Evolutionary conservation across 2,797 vertebrate species (phyloP), one percentile per base, ranked within the genome.

Genomic region (Ptychadena robeensis): DNA sequence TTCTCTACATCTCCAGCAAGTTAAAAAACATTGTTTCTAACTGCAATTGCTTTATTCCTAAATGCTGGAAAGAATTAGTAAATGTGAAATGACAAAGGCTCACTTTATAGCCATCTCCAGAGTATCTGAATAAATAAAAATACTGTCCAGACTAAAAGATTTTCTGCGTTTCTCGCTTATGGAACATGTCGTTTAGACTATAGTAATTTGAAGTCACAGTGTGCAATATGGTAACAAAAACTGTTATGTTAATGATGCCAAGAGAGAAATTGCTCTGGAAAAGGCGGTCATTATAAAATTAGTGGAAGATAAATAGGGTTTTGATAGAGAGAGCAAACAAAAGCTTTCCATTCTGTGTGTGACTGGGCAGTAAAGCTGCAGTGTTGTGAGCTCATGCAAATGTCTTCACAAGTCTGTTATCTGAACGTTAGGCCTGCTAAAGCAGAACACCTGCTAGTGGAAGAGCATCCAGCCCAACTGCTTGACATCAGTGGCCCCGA

Each of bases 381-480:
- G 75, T 70, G 30, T 72, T 73, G 67, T 59, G 77, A 65, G 35
- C 69, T 59, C 61, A 31, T 4, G 31, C 57, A 28, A 9, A 30
- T 2, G 22, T 68, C 63, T 73, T 35, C 6, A 37, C 73, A 57
- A 40, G 12, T 1, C 71, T 35, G 75, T 59, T 48, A 40, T 37
- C 69, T 0, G 30, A 44, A 82, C 31, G 40, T 86, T 70, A 22
- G 27, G 44, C 59, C 65, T 34, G 73, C 69, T 83, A 77, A 34
- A 81, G 74, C 87, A 74, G 61, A 61, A 68, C 86, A 88, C 83
- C 78, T 87, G 87, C 81, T 40, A 2, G 38, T 78, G 61, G 53
- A 70, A 48, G 59, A 67, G 15, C 28, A 14, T 22, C 9, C 34
- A 75, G 4, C 0, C 30, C 22, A 48, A 67, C 66, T 81, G 83